Evolutionary conservation across 2,797 vertebrate species (phyloP), one percentile per base, ranked within the genome.

Genomic region (Scyliorhinus canicula): DNA sequence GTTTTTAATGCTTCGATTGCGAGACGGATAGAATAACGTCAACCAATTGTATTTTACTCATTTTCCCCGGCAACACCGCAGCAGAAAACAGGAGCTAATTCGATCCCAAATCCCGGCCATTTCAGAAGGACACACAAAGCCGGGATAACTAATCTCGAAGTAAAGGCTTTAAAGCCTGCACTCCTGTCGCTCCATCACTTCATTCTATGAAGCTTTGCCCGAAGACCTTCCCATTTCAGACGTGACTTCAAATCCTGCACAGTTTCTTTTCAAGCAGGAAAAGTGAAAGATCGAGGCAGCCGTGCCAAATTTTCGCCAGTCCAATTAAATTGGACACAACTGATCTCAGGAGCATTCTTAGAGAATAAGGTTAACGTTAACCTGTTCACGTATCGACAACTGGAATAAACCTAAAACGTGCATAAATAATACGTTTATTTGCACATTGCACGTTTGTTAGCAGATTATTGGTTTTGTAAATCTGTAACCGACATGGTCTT

Each of bases 11-110:
- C 88, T 91, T 91, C 88, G 88, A 44, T 91, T 65, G 60, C 88
- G 26, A 65, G 57, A 91, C n/a, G 60, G 88, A 91, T 91, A 91
- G 88, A 91, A 91, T 91, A 91, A 91, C 88, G 40, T 91, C n/a
- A 91, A 91, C 88, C 63, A 11, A 65, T 57, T 86, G 86, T 40
- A 65, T 65, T 60, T 91, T 91, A 65, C 57, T 91, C 88, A 63
- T 91, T 91, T 91, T 65, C 88, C 88, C 26, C 88, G 60, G 21
- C 88, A 26, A 65, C 57, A 65, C 60, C 44, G 9, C 44, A 91
- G 57, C 44, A 91, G 60, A 91, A 65, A 91, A 65, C n/a, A 65
- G 11, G n/a, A 44, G n/a, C 60, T 65, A 91, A 91, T 91, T 63
- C 88, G n/a, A 91, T 91, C 88, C 57, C 57, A 91, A 91, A 91